phyloP scores from a whole-genome alignment of 2,797 vertebrate genomes.

The Platalea minor region DNA sequence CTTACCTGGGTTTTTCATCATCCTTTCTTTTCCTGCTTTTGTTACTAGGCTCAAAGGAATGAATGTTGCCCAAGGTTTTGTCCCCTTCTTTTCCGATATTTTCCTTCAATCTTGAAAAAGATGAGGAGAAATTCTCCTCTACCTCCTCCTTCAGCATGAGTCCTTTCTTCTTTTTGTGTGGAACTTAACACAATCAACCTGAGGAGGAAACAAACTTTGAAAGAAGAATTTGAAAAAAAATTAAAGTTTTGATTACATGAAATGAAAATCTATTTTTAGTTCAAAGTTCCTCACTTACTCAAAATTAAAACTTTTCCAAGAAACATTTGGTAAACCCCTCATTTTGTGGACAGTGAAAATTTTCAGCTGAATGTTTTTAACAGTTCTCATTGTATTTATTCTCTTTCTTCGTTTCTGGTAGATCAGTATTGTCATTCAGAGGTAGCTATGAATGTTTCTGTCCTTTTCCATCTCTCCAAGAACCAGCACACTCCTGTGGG shows the following conservation, averaged over 20 bases:
- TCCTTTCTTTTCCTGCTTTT: not conserved
- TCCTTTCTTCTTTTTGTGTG: not conserved
- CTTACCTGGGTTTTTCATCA: not conserved
- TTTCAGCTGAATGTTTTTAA: not conserved
- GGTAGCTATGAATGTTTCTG: not conserved
- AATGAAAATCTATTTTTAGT: not conserved
- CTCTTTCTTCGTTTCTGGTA: not conserved
- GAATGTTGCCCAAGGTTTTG: not conserved
- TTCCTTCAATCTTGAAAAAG: not conserved
- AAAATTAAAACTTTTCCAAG: not conserved
- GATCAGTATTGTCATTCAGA: not conserved
- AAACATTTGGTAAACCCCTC: not conserved
- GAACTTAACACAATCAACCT: not conserved
- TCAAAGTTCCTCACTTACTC: not conserved
- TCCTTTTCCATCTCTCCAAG: not conserved
- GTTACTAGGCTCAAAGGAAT: not conserved
- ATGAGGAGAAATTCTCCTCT: not conserved
- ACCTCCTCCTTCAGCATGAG: not conserved
- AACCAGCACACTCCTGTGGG: not conserved
- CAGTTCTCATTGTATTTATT: not conserved
- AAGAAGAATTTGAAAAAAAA: not conserved
- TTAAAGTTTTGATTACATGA: not conserved
- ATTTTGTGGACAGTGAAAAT: not conserved
- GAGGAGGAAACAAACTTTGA: not conserved
- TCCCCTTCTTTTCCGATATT: not conserved